Base-by-base conservation (phyloP, 2,113 vertebrate genomes). In the Ariopsis seemanni region DNA sequence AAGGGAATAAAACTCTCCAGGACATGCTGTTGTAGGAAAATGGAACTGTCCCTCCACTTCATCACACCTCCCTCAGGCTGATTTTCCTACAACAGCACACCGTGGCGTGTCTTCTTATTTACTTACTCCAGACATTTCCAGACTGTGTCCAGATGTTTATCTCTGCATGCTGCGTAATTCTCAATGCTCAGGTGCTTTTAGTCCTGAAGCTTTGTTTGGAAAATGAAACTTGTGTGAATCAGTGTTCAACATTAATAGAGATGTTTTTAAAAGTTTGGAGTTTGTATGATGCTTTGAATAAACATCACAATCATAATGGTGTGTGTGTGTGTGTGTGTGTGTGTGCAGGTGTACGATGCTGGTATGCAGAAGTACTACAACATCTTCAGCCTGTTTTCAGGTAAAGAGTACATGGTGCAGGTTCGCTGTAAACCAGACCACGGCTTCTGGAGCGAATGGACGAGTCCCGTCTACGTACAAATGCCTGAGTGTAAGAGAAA, bases 401-500 rank as follows among this genome's bases (percentile, higher is more conserved):
- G 96, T 82, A 94, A 95, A 67, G 94, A 92, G 63, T 98, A 99
- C 58, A 79, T 96, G 30, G 92, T 97, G 30, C 96, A 98, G 90
- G 96, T 98, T 90, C 97, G 96, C 87, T 98, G 97, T 89, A 99
- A 95, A 87, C 96, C 97, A 0, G 96, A 98, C 93, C 93, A 95
- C 5, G 95, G 96, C 22, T 95, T 94, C 58, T 96, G 96, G 96
- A 96, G 96, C 60, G 94, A 96, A 88, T 96, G 96, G 96, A 95
- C 94, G 74, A 30, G 90, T 7, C 71, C 93, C 1, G 88, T 89
- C 69, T 87, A 92, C 63, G 7, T 94, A 80, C 90, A 90, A 82
- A 93, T 96, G 60, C 95, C 95, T 2, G 90, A 93, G 60, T 95
- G 96, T 96, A 93, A 94, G 95, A 22, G 75, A 15, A 55, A 27